A percentile compares a stretch with the other conserved stretches of the same genome.
Evolutionary conservation across 2,797 vertebrate species (phyloP).

Genomic region (Apodemus agrarius): DNA sequence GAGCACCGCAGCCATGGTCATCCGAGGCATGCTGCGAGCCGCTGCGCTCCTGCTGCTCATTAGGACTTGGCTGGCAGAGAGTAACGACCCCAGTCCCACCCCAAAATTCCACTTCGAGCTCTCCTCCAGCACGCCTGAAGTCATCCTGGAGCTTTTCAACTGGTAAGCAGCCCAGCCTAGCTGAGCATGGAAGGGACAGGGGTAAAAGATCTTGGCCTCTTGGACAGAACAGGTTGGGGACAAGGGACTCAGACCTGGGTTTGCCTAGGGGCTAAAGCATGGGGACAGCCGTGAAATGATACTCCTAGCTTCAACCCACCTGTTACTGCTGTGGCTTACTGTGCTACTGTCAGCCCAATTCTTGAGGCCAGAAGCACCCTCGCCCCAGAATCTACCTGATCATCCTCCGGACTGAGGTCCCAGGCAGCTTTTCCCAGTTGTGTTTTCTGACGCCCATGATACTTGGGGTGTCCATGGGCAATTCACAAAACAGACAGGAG

Average conservation of each 20-base stretch:
- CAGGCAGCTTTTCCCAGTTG: neutral
- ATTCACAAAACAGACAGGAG: constrained; percentile 40
- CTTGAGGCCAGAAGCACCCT: neutral
- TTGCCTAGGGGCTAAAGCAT: constrained; percentile 83
- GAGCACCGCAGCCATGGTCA: constrained; percentile 58
- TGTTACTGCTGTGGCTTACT: constrained; percentile 47
- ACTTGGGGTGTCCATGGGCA: neutral
- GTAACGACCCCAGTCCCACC: constrained; percentile 7
- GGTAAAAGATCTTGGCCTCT: neutral
- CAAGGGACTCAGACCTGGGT: neutral
- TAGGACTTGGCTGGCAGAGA: constrained; percentile 72
- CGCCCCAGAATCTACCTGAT: neutral
- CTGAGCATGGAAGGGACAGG: neutral
- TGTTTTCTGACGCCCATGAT: neutral
- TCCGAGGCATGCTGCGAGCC: constrained; percentile 65
- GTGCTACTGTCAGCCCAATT: neutral
- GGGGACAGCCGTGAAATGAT: neutral
- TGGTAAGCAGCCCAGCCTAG: constrained; percentile 65
- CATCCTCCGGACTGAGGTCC: neutral
- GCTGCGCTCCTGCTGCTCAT: constrained; percentile 69
- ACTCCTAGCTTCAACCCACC: constrained; percentile 29
- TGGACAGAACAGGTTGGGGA: neutral
- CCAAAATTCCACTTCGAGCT: constrained; percentile 41
- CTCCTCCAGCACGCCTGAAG: constrained; percentile 41
- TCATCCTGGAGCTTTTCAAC: constrained; percentile 75